Evolutionary conservation across 1,140 invertebrate species (phyloP), one percentile per base, ranked within the genome.

Genomic region (Drosophila lini): DNA sequence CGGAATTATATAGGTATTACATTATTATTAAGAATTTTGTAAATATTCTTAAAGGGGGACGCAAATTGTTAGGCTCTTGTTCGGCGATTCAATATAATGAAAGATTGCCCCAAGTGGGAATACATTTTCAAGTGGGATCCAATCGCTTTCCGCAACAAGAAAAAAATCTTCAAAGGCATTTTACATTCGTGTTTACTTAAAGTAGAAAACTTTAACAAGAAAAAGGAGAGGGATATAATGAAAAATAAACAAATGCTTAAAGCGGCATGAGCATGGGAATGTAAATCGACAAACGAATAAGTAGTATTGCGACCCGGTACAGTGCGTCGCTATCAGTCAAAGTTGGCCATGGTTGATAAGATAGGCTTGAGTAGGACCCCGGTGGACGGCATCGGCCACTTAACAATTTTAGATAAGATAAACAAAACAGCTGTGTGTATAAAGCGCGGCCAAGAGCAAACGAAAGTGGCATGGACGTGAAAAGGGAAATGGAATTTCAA

Each of bases 381-480:
- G 55, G 8, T 11, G 55, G 31, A 59, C 53, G 41, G 53, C 50
- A 64, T 64, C 65, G 38, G 56, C 28, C 52, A 52, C 73, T 68
- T 45, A 28, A 76, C 74, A 41, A 44, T 56, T 53, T 25, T 42
- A 64, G 74, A 77, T 77, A 68, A 77, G 74, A 77, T 77, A 77
- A 60, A 77, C 45, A 75, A 77, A 77, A 77, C 74, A 77, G 74
- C 74, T 77, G 74, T 77, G 74, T 77, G 62, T 56, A 77, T 47
- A 77, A 28, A 76, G 36, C 38, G 19, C 48, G 63, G 44, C 69
- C 65, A 58, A 50, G 55, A 71, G 73, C 74, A 77, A 77, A 77
- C 74, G 74, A 77, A 77, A 77, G 74, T 77, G 62, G 41, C 57
- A 53, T 59, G 32, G 59, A 47, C 41, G 36, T 56, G 15, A 16